phyloP scores from a whole-genome alignment of 2,888 invertebrate genomes.

The Calameuta idolon region DNA sequence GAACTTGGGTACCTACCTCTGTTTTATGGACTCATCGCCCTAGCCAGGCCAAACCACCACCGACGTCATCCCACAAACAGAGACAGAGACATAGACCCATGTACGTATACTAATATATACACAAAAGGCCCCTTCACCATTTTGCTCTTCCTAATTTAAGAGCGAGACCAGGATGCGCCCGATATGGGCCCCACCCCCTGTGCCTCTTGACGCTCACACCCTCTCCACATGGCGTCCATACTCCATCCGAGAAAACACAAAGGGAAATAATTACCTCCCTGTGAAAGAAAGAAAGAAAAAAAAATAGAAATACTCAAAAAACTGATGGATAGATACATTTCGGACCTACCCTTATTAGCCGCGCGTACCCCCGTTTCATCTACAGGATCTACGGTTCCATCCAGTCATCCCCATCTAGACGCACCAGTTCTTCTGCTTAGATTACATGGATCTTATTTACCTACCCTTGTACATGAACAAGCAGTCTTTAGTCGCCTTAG shows the following conservation, averaged over 20 bases:
- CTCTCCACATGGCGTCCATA: constrained; percentile 54
- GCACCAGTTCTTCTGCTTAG: too few relatives aligned
- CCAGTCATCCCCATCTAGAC: too few relatives aligned
- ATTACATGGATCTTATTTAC: too few relatives aligned
- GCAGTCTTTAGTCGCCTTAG: too few relatives aligned
- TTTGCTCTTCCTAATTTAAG: constrained; percentile 48
- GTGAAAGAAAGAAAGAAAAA: constrained; percentile 8
- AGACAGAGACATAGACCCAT: constrained; percentile 7
- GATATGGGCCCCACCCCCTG: constrained; percentile 23
- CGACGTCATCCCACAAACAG: constrained; percentile 1
- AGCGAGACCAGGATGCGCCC: constrained; percentile 36
- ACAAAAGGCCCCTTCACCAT: constrained; percentile 29
- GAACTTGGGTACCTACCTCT: constrained; percentile 9
- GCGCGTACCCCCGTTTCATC: too few relatives aligned
- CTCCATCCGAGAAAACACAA: constrained; percentile 49
- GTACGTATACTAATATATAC: neutral
- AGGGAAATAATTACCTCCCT: constrained; percentile 61
- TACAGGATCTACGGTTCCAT: too few relatives aligned
- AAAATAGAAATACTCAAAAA: too few relatives aligned
- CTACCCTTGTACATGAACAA: too few relatives aligned
- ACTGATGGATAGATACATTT: constrained; percentile 8
- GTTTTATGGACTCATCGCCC: constrained; percentile 48
- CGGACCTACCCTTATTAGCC: neutral
- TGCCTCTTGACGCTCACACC: constrained; percentile 21
- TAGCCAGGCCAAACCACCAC: constrained; percentile 15